Conservation (phyloP, 2,797 vertebrate genomes). For the Lerista edwardsae region DNA sequence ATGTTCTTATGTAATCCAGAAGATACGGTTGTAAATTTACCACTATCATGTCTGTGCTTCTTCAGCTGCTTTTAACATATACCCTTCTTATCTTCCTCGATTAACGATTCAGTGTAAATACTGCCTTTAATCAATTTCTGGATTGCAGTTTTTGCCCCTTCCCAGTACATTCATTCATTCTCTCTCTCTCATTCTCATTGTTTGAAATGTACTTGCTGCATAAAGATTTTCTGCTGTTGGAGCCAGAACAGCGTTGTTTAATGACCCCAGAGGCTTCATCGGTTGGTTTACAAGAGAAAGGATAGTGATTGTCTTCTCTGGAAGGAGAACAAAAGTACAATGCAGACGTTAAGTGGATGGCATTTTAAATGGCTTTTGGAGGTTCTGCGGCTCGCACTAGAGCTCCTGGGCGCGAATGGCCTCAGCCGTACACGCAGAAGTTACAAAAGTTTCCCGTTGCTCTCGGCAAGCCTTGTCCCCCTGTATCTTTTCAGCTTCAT, state of each 20-base stretch:
- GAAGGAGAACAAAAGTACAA: too few relatives aligned
- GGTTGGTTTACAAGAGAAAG: background rate
- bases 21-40: background rate
- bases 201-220: background rate
- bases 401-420: too few relatives aligned
- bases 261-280: background rate
- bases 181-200: background rate
- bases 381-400: too few relatives aligned
- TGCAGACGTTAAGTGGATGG: too few relatives aligned
- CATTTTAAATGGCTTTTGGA: too few relatives aligned
- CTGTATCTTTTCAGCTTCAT: too few relatives aligned
- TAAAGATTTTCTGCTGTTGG: background rate
- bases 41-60: background rate
- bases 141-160: background rate
- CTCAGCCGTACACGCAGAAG: too few relatives aligned
- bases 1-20: background rate
- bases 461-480: too few relatives aligned
- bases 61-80: background rate
- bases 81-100: background rate
- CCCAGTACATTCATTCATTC: too few relatives aligned
- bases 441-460: too few relatives aligned
- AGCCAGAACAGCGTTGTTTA: background rate
- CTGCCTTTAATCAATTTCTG: background rate
- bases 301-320: too few relatives aligned
- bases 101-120: background rate